Evolutionary conservation across 2,888 invertebrate species (phyloP).

Genomic region (Gerris lacustris): DNA sequence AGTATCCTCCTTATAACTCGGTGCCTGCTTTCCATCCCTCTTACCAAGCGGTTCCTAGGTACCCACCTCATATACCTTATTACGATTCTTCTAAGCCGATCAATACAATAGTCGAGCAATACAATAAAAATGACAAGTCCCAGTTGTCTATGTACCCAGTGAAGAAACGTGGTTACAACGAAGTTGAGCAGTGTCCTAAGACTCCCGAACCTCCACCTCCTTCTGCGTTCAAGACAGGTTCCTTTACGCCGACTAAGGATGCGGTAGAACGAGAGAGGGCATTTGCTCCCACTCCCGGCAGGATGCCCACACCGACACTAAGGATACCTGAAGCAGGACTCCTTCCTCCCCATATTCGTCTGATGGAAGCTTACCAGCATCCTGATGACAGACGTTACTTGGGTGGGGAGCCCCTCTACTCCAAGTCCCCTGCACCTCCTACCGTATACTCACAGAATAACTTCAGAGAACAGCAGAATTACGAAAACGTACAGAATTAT

Average conservation of each 20-base stretch:
- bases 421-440: constrained; percentile 3
- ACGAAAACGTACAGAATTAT: constrained; percentile 9
- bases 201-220: constrained; percentile 17
- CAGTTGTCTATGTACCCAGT: constrained; percentile 43
- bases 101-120: constrained; percentile 15
- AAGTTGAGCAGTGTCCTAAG: constrained; percentile 34
- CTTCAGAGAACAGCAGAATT: constrained; percentile 4
- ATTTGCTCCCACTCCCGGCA: constrained; percentile 31
- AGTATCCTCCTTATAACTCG: constrained; percentile 22
- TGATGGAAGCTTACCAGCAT: constrained; percentile 18
- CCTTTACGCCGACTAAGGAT: constrained; percentile 30
- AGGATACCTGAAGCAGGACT: constrained; percentile 25
- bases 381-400: constrained; percentile 8
- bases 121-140: constrained; percentile 36
- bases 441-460: constrained; percentile 3
- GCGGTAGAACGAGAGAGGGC: constrained; percentile 30
- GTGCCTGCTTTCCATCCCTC: constrained; percentile 34
- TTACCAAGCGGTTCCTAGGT: constrained; percentile 42
- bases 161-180: constrained; percentile 51
- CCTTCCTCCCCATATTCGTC: constrained; percentile 20
- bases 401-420: neutral
- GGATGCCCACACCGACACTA: constrained; percentile 27
- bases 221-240: constrained; percentile 23
- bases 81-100: constrained; percentile 28
- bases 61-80: constrained; percentile 45